Conservation (phyloP, 2,797 vertebrate species). For the Falco naumanni region DNA sequence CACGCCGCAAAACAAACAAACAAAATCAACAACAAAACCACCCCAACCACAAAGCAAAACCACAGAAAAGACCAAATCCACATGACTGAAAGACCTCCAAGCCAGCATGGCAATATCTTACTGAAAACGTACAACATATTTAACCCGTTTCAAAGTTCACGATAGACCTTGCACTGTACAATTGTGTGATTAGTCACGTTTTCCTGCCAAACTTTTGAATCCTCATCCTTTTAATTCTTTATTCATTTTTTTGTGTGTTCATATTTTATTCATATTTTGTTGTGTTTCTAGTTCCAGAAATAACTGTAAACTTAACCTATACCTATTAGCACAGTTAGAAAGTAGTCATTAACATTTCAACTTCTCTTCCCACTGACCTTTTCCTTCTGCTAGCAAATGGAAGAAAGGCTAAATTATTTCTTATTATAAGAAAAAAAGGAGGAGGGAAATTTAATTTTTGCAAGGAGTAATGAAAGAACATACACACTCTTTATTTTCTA, state of each 20-base stretch:
- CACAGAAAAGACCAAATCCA: neutral
- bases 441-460: neutral
- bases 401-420: neutral
- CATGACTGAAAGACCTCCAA: neutral
- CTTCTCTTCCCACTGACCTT: neutral
- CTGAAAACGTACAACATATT: neutral
- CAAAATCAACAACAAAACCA: neutral
- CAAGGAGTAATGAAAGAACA: neutral
- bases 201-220: neutral
- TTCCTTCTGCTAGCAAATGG: neutral
- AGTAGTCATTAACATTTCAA: neutral
- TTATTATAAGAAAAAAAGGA: neutral
- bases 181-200: neutral
- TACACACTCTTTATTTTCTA: neutral
- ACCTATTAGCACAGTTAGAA: neutral
- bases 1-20: neutral
- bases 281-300: neutral
- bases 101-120: neutral
- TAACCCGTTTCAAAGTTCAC: neutral
- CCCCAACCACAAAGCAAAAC: neutral
- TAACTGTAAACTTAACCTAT: neutral
- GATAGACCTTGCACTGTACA: neutral
- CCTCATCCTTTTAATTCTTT: neutral
- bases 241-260: too few relatives aligned
- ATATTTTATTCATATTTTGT: too few relatives aligned